Evolutionary conservation across 1,140 invertebrate genomes (phyloP), one percentile per base, ranked within the genome.

Genomic region (Drosophila grimshawi): DNA sequence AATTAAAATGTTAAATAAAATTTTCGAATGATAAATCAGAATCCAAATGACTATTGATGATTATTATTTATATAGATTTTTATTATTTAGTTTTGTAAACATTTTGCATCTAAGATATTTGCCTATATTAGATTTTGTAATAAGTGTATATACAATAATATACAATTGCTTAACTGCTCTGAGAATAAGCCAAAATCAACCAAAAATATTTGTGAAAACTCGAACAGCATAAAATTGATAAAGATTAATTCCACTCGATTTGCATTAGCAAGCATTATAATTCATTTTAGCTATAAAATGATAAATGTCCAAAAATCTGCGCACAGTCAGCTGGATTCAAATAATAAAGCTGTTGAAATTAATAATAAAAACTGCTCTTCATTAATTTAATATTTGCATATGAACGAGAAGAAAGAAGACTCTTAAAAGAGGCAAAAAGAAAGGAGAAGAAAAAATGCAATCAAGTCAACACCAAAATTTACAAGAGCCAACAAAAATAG

Each of bases 311-410:
- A 43, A 48, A 51, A 33, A 45, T 35, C 6, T 8, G 33, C 4
- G 32, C 63, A 59, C 32, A 65, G 46, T 53, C 45, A 29, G 43
- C 32, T 37, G 43, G 52, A 46, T 57, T 45, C 7, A 33, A 8
- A 48, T 48, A 80, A 88, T 88, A 89, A 88, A 88, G 83, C 89
- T 89, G 83, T 86, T 80, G 65, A 81, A 79, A 86, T 81, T 81
- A 69, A 67, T 74, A n/a, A 85, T 89, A 80, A 80, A 80, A 89
- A 89, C 80, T 77, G 80, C 10, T 77, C 77, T 83, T 89, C 80
- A 88, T 88, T 88, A 85, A 89, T 89, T 88, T 80, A 60, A 66
- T 45, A 79, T 86, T 81, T 86, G 82, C 82, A 86, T 76, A 69
- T 69, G 55, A 67, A 68, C 46, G 59, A 46, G 53, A 29, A 51